Base-by-base conservation (phyloP, 64 coral and sea anemone species). In the Trachythela sp. region DNA sequence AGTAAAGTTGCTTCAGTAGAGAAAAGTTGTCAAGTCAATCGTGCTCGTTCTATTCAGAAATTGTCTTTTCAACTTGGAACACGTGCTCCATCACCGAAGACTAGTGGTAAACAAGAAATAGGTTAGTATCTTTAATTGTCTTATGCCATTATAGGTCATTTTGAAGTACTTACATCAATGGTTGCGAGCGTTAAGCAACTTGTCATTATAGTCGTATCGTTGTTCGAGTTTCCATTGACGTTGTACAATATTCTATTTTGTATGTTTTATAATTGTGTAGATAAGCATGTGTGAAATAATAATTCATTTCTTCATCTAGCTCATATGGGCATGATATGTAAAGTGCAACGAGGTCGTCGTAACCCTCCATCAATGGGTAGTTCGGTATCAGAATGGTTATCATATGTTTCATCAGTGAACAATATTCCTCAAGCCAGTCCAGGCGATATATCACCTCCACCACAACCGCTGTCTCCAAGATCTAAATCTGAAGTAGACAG, bases 361-460 rank as follows among this genome's bases (percentile, higher is more conserved):
- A 99, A 95, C 83, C 96, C 96, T 38, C 96, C 96, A 0, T 94
- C 96, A 8, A 99, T 99, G 96, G 96, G 96, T 27, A 99, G 96
- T 45, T 90, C 89, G 2, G 96, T 99, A 36, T 91, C 92, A 40
- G 96, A 99, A 72, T 99, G 96, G 96, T 60, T 99, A 14, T 93
- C 90, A 70, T 99, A 99, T 40, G 96, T 99, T 2, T 99, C 93
- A 85, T 94, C 96, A 17, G 94, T 92, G 41, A 91, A 90, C 22
- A 90, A 80, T 80, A 39, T 80, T 39, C 34, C 75, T 39, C 56
- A 64, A 64, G 20, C 75, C 26, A 35, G 37, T 35, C 15, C 75
- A 1, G 75, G 75, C 10, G 75, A 80, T 39, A 22, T 80, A 15
- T 80, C 75, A 18, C 75, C 75, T 37, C 75, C 75, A 37, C 75